Base-by-base conservation (phyloP, 1,140 invertebrate species). In the Drusus annulatus region DNA sequence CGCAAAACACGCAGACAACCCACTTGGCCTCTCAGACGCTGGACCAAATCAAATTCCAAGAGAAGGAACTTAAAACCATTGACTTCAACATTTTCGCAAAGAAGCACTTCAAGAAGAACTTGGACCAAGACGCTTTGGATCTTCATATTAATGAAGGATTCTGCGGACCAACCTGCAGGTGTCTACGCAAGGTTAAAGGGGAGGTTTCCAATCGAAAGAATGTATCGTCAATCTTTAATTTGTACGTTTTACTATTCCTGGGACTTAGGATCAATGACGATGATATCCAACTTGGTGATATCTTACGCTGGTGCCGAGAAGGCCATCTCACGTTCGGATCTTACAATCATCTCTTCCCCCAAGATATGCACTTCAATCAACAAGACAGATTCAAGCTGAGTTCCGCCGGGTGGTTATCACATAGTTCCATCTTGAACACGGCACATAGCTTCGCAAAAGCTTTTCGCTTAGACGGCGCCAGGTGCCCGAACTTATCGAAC, bases 231-330 rank as follows among this genome's bases (percentile, higher is more conserved):
- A 76, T 83, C 3, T 45, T 45, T 50, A 91, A 89, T 83, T 51
- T 93, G 0, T 91, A 89, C 85, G 87, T 83, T n/a, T 89, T 91
- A 82, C 60, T 90, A 36, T 91, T 90, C 84, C 85, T 93, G 62
- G 92, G 89, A 17, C 83, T 93, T 13, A 88, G 92, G 71, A 89
- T 93, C 60, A 86, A 90, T 25, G 86, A 90, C 79, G 89, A 92
- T 36, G 86, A 90, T 31, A 91, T 93, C 16, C 91, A 93, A 75
- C 80, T 93, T 4, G 86, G 87, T 19, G 93, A 94, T 85, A 84
- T 94, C 69, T 51, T 93, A 36, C 88, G 93, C 81, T 91, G 90
- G 83, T 88, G 90, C 8, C 87, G 88, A 81, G 93, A 94, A 86
- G 92, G 92, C 15, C 91, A 92, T 84, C 83, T 93, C 23, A 91